phyloP scores from a whole-genome alignment of 1,140 invertebrate genomes.

The Saccostrea cuccullata region DNA sequence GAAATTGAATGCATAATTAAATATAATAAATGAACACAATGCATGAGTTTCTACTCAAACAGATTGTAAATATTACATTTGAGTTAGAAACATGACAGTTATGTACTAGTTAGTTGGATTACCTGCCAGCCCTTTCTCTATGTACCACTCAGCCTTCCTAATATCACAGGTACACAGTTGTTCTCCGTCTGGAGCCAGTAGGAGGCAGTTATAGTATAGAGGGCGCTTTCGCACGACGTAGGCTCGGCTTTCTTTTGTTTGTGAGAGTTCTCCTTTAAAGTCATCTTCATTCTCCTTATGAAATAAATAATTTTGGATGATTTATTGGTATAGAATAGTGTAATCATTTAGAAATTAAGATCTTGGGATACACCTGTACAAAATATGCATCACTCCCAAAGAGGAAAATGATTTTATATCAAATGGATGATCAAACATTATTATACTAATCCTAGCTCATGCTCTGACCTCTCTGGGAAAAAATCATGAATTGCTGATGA shows the following conservation, averaged over 20 bases:
- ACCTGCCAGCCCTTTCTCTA: conserved; percentile 84
- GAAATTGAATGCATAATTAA: no score
- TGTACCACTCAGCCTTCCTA: conserved; percentile 90
- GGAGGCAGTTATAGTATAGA: conserved; percentile 89
- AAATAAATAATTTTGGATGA: not conserved
- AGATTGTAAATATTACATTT: no score
- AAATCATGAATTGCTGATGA: no score
- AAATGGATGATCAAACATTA: no score
- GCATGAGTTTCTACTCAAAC: no score
- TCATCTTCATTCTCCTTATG: conserved; percentile 1
- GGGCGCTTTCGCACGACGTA: conserved; percentile 77
- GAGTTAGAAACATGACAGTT: no score
- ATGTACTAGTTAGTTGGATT: not conserved
- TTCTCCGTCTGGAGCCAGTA: conserved; percentile 89
- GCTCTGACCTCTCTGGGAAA: no score
- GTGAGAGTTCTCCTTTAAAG: not conserved
- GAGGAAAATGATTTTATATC: no score
- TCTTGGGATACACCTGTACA: no score
- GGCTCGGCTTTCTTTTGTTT: conserved; percentile 44
- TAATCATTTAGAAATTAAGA: not conserved
- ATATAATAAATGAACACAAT: no score
- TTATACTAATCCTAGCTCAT: no score
- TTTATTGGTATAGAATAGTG: not conserved
- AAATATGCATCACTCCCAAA: no score
- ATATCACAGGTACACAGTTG: conserved; percentile 88